Conservation (phyloP, 2,113 vertebrate species). For the Hemichromis elongatus region DNA sequence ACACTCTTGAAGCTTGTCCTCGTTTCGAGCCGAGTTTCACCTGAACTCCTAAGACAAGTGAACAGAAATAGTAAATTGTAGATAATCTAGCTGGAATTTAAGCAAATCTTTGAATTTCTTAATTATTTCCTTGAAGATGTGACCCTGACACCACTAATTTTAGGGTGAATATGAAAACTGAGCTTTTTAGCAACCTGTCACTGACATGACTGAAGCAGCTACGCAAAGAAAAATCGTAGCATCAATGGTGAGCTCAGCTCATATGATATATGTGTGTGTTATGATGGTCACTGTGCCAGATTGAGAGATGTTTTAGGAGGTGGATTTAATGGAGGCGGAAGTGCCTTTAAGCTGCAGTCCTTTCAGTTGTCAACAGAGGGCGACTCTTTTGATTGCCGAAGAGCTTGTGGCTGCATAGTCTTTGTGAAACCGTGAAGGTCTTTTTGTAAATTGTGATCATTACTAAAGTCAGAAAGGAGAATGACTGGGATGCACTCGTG, state of each 20-base stretch:
- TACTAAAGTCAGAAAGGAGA: neutral
- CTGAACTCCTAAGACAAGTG: neutral
- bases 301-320: neutral
- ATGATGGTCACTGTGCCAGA: neutral
- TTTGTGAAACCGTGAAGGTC: neutral
- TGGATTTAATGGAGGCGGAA: neutral
- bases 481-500: rapidly evolving
- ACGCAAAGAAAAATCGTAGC: neutral
- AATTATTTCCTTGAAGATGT: neutral
- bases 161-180: neutral
- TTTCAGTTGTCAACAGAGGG: neutral
- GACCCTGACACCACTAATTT: neutral
- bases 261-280: neutral
- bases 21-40: rapidly evolving
- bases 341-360: neutral
- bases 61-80: neutral
- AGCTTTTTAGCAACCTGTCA: neutral
- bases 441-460: neutral
- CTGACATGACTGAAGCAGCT: neutral
- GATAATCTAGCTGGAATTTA: neutral
- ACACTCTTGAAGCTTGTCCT: neutral
- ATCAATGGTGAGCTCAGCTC: neutral
- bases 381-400: too few relatives aligned
- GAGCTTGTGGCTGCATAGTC: neutral
- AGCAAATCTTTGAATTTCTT: neutral